Evolutionary conservation across 2,888 invertebrate genomes (phyloP), one percentile per base, ranked within the genome.

Genomic region (Aleiodes testaceus): DNA sequence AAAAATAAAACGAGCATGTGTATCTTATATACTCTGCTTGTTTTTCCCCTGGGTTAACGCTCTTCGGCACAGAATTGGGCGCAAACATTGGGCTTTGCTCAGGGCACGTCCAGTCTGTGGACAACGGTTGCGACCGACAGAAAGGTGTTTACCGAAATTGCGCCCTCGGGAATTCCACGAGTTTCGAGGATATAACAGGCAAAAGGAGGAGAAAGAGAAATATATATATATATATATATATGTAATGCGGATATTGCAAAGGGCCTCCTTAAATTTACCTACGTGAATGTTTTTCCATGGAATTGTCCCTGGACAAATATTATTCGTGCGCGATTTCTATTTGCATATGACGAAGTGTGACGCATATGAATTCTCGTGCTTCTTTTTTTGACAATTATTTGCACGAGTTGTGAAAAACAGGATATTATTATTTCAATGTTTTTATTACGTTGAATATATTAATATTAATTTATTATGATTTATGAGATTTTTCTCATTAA

Each of bases 131-230:
- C 26, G 30, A 59, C 52, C 47, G 44, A 44, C 16, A 11, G 55
- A 66, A 59, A 53, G 49, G 45, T 69, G 64, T 69, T 65, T 65
- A 66, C 70, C 55, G 47, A 66, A 70, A 70, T 70, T 59, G 66
- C 47, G 52, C 70, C 50, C 42, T 36, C 9, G 55, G 66, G 65
- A 47, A 55, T 22, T 44, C n/a, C 59, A 36, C 36, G 6, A 59
- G 59, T 42, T 59, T 18, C 3, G 42, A 26, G 26, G 36, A 36
- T 55, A 55, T 55, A 36, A 36, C 36, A 7, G 55, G n/a, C 55
- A 14, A 30, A 30, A 30, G 14, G 16, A 14, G 12, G 36, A 11
- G 59, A 59, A 18, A 9, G 59, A 16, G n/a, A 14, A 14, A 45
- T 9, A 45, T 11, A 14, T 45, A 26, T 26, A 26, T 36, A 36